Conservation (phyloP, 2,113 vertebrate genomes). For the Campylomormyrus tamandua region DNA sequence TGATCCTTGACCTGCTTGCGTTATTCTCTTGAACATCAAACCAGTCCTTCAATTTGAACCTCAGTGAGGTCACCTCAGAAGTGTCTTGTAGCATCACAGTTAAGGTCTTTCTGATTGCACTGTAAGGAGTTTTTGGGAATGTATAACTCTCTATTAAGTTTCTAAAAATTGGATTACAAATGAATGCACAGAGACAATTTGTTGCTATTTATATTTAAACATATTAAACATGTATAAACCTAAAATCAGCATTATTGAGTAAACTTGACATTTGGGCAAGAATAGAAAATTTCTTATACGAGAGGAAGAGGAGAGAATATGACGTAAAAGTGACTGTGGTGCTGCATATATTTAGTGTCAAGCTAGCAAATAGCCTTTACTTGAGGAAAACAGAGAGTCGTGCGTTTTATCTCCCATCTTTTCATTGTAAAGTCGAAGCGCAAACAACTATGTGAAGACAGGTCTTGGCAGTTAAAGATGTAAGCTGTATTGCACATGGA, state of each 20-base stretch:
- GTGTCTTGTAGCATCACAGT: neutral
- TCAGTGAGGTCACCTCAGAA: neutral
- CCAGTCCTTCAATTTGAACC: constrained; percentile 27
- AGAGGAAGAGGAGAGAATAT: neutral
- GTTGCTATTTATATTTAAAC: neutral
- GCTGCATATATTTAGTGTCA: neutral
- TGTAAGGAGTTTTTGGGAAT: neutral
- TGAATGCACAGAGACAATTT: neutral
- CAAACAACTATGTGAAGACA: neutral
- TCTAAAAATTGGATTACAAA: neutral
- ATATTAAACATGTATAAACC: neutral
- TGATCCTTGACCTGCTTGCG: constrained; percentile 55
- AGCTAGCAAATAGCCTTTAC: neutral
- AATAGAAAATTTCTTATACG: neutral
- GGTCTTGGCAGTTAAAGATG: neutral
- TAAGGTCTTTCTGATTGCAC: neutral
- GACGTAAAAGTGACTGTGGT: neutral
- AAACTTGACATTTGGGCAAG: neutral
- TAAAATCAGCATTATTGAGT: neutral
- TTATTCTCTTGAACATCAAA: constrained; percentile 47
- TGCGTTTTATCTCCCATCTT: neutral
- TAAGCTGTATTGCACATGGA: neutral
- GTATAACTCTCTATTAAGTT: neutral
- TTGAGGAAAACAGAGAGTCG: neutral
- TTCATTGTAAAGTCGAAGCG: neutral